Percentiles rank a stretch among this genome's conserved stretches.
Evolutionary conservation across 30 jellyfish, hydroid and myxozoan genomes (phyloP).

Genomic region (Mastigias papua): DNA sequence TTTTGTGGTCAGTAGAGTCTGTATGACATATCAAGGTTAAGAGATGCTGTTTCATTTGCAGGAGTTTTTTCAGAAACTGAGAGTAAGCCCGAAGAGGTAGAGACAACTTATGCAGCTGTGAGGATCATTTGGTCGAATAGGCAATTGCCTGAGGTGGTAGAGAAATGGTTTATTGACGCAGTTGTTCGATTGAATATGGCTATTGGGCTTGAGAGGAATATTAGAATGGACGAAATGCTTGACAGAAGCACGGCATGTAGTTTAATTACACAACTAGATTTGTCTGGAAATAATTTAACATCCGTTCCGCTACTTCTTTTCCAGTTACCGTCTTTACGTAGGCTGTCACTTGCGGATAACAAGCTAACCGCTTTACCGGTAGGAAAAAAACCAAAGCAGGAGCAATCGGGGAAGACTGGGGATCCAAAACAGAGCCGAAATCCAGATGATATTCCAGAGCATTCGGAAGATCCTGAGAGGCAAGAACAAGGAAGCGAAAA

Average conservation of each 20-base stretch:
- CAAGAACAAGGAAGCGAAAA: background rate
- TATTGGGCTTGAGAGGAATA: background rate
- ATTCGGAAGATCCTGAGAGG: background rate
- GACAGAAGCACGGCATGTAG: background rate
- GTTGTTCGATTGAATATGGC: slow-evolving; percentile 32
- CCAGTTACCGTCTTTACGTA: slow-evolving; percentile 81
- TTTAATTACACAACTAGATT: slow-evolving; percentile 73
- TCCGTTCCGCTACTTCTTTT: slow-evolving; percentile 76
- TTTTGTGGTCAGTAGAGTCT: no score
- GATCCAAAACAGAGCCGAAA: background rate
- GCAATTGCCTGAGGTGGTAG: slow-evolving; percentile 53
- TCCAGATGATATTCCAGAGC: background rate
- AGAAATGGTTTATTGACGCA: slow-evolving; percentile 77
- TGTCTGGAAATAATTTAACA: slow-evolving; percentile 68
- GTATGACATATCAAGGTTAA: no score
- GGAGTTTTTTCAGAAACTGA: slow-evolving; percentile 82
- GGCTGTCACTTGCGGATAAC: slow-evolving; percentile 82
- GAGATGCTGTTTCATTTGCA: slow-evolving; percentile 15
- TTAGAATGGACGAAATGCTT: background rate
- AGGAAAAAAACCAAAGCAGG: background rate
- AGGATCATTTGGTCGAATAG: slow-evolving; percentile 78
- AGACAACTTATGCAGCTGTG: slow-evolving; percentile 46
- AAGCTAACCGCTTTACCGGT: slow-evolving; percentile 8
- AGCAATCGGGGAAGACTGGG: background rate
- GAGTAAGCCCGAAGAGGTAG: slow-evolving; percentile 56